Evolutionary conservation across 2,888 invertebrate genomes (phyloP), one percentile per base, ranked within the genome.

Genomic region (Eugnorisma glareosa): DNA sequence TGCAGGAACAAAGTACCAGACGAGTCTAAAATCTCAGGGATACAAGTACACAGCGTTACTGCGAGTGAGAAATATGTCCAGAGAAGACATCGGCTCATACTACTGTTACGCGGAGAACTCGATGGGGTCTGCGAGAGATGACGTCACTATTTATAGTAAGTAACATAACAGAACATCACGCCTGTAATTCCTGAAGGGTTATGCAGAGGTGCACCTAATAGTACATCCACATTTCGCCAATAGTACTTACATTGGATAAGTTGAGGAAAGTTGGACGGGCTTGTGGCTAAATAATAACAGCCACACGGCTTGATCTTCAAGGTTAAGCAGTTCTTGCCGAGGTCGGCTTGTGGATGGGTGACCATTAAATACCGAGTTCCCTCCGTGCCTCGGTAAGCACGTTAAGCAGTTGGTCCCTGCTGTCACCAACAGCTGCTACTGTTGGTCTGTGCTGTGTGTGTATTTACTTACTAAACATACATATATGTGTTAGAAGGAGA

Each of bases 61-160:
- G 63, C 97, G 95, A 78, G 97, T 98, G 84, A 94, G 93, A 86
- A 95, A 97, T 75, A 96, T 98, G 71, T 94, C 96, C 15, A 90
- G 94, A 21, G 92, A 95, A 15, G 97, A 98, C 92, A 97, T 97
- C 86, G 97, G 97, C 61, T 95, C 97, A 31, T 98, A 97, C 94
- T 96, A 97, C 89, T 98, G 98, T 90, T 96, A 97, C 78, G 97
- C 97, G 21, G 97, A 97, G 90, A 98, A 98, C 91, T 97, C 97
- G 0, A 95, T 98, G 28, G 98, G 98, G 21, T 97, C 96, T 77
- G 97, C 97, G 0, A 97, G 97, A 82, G 97, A 97, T 79, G 97
- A 97, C 85, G 97, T 98, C 88, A 97, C 97, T 87, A 93, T 98
- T 71, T 97, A 97, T 91, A 97, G 98, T 98, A 94, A 97, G 97